phyloP scores from a whole-genome alignment of 2,113 vertebrate genomes.

The Myiozetetes cayanensis region DNA sequence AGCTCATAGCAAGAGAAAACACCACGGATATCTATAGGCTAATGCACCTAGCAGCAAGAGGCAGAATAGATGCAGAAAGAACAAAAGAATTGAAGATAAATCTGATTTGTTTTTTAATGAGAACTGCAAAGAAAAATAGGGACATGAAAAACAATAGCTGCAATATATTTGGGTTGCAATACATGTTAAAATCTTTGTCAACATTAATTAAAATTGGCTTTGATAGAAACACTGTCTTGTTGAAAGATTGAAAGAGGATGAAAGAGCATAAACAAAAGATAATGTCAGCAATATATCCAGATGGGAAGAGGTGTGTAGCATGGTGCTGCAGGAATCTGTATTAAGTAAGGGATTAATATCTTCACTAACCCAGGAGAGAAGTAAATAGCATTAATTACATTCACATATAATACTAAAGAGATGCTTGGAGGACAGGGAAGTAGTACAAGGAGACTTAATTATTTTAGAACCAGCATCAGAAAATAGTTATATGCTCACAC shows the following conservation, averaged over 20 bases:
- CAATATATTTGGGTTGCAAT: conserved; percentile 24
- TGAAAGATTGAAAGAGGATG: conserved; percentile 39
- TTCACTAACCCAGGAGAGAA: conserved; percentile 40
- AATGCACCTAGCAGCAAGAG: background rate
- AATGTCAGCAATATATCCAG: conserved; percentile 50
- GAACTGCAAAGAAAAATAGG: background rate
- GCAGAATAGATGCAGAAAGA: background rate
- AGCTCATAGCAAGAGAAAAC: conserved; percentile 1
- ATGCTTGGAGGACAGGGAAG: conserved; percentile 14
- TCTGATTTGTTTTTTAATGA: background rate
- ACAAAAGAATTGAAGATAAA: background rate
- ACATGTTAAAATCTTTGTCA: conserved; percentile 49
- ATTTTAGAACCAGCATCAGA: background rate
- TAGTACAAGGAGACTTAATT: conserved; percentile 22
- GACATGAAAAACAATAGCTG: conserved; percentile 23
- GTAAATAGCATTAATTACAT: conserved; percentile 55
- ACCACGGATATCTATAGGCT: background rate
- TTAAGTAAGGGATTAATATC: conserved; percentile 60
- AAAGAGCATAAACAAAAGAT: conserved; percentile 62
- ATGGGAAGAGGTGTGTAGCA: conserved; percentile 25
- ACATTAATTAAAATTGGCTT: conserved; percentile 60
- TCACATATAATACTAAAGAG: conserved; percentile 49
- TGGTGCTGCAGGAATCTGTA: background rate
- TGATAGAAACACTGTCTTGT: background rate
- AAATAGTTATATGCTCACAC: background rate